Conservation (phyloP, 1,140 invertebrate species). For the Trachelipus rathkii region DNA sequence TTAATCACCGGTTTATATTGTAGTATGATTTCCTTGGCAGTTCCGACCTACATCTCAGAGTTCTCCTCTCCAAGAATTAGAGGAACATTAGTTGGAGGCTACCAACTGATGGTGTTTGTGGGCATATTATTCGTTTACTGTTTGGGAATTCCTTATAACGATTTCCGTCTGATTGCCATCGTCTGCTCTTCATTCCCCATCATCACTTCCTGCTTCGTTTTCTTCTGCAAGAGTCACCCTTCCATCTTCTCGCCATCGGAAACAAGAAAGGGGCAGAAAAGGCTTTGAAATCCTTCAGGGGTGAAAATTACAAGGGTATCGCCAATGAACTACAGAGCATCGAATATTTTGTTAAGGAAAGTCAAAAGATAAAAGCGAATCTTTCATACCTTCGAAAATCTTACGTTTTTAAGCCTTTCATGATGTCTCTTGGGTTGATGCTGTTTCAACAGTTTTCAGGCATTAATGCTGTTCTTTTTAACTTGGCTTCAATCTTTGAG, state of each 20-base stretch:
- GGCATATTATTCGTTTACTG: slow-evolving; percentile 6
- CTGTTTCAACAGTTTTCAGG: slow-evolving; percentile 28
- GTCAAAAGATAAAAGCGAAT: slow-evolving; percentile 20
- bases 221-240: slow-evolving; percentile 19
- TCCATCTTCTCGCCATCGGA: slow-evolving; percentile 21
- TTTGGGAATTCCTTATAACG: not conserved
- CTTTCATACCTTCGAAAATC: slow-evolving; percentile 45
- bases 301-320: slow-evolving; percentile 30
- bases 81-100: slow-evolving; percentile 25
- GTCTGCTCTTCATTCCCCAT: not conserved
- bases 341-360: slow-evolving; percentile 24
- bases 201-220: slow-evolving; percentile 8
- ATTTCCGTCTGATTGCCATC: slow-evolving; percentile 6
- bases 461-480: slow-evolving; percentile 23
- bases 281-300: slow-evolving; percentile 17
- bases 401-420: not conserved
- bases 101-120: slow-evolving; percentile 11
- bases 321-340: slow-evolving; percentile 34
- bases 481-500: slow-evolving; percentile 20
- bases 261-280: not conserved
- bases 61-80: slow-evolving; percentile 32
- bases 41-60: slow-evolving; percentile 36
- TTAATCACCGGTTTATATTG: slow-evolving; percentile 29
- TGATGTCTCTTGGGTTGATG: slow-evolving; percentile 19
- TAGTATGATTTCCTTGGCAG: slow-evolving; percentile 50